A percentile compares a stretch with the other conserved stretches of the same genome.
These are phyloP conservation scores for Chaetogeoica ovagalla DNA, from an alignment of 2,888 invertebrate species.

Conservation along the genomic window DNA sequence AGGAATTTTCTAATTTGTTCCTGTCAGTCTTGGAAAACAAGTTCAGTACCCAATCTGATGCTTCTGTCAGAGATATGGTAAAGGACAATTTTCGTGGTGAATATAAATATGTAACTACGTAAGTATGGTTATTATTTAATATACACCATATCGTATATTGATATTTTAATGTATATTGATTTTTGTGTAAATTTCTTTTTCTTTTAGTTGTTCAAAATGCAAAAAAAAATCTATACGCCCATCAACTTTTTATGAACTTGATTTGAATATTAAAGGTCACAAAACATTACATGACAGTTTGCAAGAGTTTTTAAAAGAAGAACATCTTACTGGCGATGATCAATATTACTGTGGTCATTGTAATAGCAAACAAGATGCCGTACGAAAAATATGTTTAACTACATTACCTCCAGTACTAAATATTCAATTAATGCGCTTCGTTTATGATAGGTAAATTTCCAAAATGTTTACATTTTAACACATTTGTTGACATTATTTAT, in stretches of 20 bases:
- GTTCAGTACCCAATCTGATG: slow-evolving; percentile 58
- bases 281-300: slow-evolving; percentile 60
- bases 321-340: slow-evolving; percentile 65
- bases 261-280: slow-evolving; percentile 64
- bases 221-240: slow-evolving; percentile 62
- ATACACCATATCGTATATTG: background rate
- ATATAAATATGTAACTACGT: slow-evolving; percentile 63
- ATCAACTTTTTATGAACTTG: slow-evolving; percentile 67
- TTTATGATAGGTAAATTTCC: slow-evolving; percentile 64
- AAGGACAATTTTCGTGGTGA: slow-evolving; percentile 62
- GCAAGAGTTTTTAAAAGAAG: slow-evolving; percentile 65
- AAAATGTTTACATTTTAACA: background rate
- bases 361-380: slow-evolving; percentile 65
- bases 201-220: slow-evolving; percentile 63
- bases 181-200: background rate
- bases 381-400: slow-evolving; percentile 63
- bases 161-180: slow-evolving; percentile 13
- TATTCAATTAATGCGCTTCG: slow-evolving; percentile 67
- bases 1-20: slow-evolving; percentile 69
- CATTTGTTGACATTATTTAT: slow-evolving; percentile 16
- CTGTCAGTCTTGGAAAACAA: slow-evolving; percentile 65
- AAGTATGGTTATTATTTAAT: slow-evolving; percentile 37
- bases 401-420: slow-evolving; percentile 66
- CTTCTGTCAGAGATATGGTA: slow-evolving; percentile 59
- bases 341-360: slow-evolving; percentile 66